phyloP scores from a whole-genome alignment of 2,888 invertebrate species.

The Incurvaria masculella region DNA sequence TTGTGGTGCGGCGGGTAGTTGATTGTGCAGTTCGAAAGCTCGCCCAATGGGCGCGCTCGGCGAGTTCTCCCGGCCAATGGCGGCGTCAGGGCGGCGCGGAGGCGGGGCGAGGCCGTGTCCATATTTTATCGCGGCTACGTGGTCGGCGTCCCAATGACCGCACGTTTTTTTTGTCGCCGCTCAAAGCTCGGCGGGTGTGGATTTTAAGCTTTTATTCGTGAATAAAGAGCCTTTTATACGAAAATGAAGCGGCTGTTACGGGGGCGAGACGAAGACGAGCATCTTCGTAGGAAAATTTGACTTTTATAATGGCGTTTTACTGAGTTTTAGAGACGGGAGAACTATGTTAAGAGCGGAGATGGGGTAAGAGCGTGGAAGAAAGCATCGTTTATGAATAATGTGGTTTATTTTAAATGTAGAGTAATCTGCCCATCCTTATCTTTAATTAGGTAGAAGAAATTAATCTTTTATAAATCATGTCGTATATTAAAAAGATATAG shows the following conservation, averaged over 20 bases:
- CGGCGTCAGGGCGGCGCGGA: constrained; percentile 21
- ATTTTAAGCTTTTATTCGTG: constrained; percentile 56
- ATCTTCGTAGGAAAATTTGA: constrained; percentile 24
- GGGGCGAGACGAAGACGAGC: constrained; percentile 37
- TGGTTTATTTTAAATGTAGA: no score
- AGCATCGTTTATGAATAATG: no score
- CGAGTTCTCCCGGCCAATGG: constrained; percentile 8
- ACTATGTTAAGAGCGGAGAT: no score
- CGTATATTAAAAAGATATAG: no score
- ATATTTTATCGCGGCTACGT: constrained; percentile 34
- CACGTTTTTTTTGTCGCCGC: constrained; percentile 43
- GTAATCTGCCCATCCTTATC: no score
- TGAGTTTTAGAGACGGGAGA: constrained; percentile 46
- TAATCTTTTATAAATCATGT: no score
- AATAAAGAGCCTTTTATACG: constrained; percentile 55
- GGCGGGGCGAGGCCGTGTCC: constrained; percentile 12
- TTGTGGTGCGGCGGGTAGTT: constrained; percentile 15
- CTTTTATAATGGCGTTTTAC: constrained; percentile 49
- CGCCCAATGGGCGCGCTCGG: constrained; percentile 1
- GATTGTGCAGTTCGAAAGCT: background rate
- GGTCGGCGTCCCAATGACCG: constrained; percentile 11
- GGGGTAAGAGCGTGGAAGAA: no score
- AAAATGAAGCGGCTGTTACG: constrained; percentile 49
- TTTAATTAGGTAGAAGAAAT: no score
- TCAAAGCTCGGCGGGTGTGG: constrained; percentile 48